Evolutionary conservation across 2,113 vertebrate species (phyloP).

Genomic region (Taurulus bubalis): DNA sequence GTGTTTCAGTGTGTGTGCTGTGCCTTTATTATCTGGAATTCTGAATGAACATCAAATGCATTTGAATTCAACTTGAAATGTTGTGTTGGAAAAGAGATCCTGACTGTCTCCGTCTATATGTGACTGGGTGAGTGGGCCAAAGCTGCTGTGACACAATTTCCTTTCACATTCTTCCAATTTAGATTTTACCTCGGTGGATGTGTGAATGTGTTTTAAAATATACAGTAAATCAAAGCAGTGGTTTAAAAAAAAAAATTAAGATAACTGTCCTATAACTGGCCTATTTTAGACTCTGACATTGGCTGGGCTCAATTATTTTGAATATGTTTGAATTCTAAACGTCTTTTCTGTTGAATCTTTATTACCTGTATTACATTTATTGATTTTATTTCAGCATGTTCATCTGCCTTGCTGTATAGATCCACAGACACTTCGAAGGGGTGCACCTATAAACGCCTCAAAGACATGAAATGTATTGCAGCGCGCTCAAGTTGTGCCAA

Average conservation of each 20-base stretch:
- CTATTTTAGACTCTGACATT: conserved; percentile 34
- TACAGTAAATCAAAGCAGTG: background rate
- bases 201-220: conserved; percentile 1
- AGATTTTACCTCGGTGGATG: background rate
- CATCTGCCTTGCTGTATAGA: background rate
- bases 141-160: background rate
- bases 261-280: conserved; percentile 40
- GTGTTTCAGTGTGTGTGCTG: conserved; percentile 53
- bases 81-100: background rate
- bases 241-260: background rate
- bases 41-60: conserved; percentile 28
- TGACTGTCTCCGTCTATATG: background rate
- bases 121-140: background rate
- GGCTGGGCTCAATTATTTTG: background rate
- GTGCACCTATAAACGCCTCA: background rate
- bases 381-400: background rate
- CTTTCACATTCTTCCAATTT: background rate
- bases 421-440: background rate
- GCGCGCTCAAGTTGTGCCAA: conserved; percentile 57
- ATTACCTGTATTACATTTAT: background rate
- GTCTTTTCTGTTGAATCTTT: background rate
- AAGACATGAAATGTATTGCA: conserved; percentile 21
- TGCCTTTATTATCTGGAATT: conserved; percentile 6
- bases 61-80: conserved; percentile 15
- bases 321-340: background rate